These are phyloP conservation scores for Castor canadensis DNA, from an alignment of 2,113 vertebrate genomes.

Conservation along the genomic window DNA sequence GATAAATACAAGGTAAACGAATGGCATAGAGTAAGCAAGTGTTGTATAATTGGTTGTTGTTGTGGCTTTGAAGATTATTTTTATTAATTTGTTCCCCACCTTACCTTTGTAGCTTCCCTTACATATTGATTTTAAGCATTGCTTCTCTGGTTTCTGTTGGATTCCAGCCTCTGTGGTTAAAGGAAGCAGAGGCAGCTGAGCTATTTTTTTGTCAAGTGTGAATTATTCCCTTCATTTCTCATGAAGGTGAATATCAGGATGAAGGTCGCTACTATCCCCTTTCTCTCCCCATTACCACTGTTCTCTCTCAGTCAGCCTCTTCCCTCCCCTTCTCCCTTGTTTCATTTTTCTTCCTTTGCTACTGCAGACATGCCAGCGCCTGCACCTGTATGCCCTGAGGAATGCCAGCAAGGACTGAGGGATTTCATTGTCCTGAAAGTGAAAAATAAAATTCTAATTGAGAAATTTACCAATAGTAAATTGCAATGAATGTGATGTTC, in stretches of 20 bases:
- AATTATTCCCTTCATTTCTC: constrained; percentile 65
- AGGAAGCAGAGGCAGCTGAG: constrained; percentile 21
- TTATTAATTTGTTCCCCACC: neutral
- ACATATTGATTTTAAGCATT: constrained; percentile 21
- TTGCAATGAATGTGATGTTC: constrained; percentile 73
- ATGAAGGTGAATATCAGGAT: constrained; percentile 63
- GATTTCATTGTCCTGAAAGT: constrained; percentile 53
- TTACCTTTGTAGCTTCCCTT: neutral
- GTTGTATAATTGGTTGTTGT: neutral
- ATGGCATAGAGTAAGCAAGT: neutral
- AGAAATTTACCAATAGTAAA: constrained; percentile 63
- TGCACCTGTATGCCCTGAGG: constrained; percentile 5
- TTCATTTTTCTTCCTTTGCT: constrained; percentile 55
- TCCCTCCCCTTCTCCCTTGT: constrained; percentile 10
- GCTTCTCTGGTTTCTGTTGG: constrained; percentile 25
- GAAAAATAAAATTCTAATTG: constrained; percentile 62
- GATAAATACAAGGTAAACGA: neutral
- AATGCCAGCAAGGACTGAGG: constrained; percentile 3
- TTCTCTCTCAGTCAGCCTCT: constrained; percentile 4
- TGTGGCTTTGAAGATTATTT: constrained; percentile 35
- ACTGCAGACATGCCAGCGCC: constrained; percentile 8
- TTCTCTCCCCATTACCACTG: constrained; percentile 2
- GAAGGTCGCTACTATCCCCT: constrained; percentile 54
- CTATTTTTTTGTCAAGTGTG: constrained; percentile 54
- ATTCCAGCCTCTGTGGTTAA: constrained; percentile 40